Evolutionary conservation across 2,113 vertebrate genomes (phyloP).

Genomic region (Baryphthengus martii): DNA sequence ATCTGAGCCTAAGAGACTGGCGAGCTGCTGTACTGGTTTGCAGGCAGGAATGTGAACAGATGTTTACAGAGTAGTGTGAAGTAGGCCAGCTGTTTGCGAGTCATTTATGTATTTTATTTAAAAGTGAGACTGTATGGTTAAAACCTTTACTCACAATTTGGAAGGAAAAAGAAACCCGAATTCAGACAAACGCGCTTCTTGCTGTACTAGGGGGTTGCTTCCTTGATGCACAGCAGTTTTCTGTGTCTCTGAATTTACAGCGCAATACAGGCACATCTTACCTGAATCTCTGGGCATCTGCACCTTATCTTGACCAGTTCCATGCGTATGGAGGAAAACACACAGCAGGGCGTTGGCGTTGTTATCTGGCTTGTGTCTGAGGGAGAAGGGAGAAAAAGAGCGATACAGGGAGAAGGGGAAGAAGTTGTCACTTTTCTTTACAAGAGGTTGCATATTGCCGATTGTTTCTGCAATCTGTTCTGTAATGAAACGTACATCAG

Average conservation of each 20-base stretch:
- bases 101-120: slow-evolving; percentile 63
- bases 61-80: slow-evolving; percentile 68
- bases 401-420: neutral
- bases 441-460: neutral
- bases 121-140: slow-evolving; percentile 41
- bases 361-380: neutral
- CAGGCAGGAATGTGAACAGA: slow-evolving; percentile 62
- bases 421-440: neutral
- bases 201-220: neutral
- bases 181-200: neutral
- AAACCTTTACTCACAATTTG: neutral
- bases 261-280: neutral
- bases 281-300: neutral
- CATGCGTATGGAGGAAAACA: neutral
- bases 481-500: neutral
- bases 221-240: neutral
- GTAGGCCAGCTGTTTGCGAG: slow-evolving; percentile 62
- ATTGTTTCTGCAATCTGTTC: neutral
- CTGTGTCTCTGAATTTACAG: neutral
- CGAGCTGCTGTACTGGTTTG: slow-evolving; percentile 57
- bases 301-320: neutral
- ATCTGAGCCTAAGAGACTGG: slow-evolving; percentile 49
- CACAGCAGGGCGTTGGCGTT: neutral
- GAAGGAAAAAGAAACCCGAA: neutral
- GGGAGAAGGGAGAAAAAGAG: neutral